Percentiles rank a stretch among this genome's conserved stretches.
These are phyloP conservation scores for Troides aeacus DNA, from an alignment of 2,888 invertebrate genomes.

Conservation along the genomic window DNA sequence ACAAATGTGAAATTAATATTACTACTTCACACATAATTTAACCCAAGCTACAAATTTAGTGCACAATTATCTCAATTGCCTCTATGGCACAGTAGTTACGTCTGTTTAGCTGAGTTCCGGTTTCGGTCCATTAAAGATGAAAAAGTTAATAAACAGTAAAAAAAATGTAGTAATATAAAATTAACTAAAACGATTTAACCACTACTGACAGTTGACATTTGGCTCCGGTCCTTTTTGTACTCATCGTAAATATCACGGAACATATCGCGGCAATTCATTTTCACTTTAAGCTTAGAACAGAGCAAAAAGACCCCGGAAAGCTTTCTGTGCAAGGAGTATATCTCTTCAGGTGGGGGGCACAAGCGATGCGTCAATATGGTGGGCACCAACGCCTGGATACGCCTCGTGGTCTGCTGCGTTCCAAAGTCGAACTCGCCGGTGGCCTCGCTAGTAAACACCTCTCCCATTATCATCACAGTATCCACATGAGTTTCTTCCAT, in stretches of 20 bases:
- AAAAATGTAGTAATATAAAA: no score
- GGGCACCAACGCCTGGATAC: conserved; percentile 92
- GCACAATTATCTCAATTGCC: no score
- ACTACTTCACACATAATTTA: no score
- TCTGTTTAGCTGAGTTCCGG: no score
- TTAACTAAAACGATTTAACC: no score
- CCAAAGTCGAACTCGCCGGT: conserved; percentile 94
- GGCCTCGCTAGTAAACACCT: conserved; percentile 88
- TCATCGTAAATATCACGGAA: conserved; percentile 89
- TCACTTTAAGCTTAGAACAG: conserved; percentile 91
- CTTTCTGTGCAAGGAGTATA: conserved; percentile 98
- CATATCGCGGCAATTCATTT: conserved; percentile 89
- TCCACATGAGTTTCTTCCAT: conserved; percentile 99
- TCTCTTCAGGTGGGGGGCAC: conserved; percentile 98
- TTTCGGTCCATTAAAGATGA: no score
- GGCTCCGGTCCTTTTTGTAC: conserved; percentile 67
- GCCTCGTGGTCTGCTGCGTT: conserved; percentile 86
- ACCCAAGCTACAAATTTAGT: no score
- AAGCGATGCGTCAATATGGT: conserved; percentile 96
- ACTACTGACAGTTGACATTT: not conserved
- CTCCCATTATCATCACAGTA: conserved; percentile 97
- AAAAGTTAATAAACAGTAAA: no score
- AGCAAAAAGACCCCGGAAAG: conserved; percentile 96
- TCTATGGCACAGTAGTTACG: no score
- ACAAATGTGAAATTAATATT: no score